A percentile compares a stretch with the other conserved stretches of the same genome.
phyloP scores from a whole-genome alignment of 2,888 invertebrate genomes.

The Lamellibrachia satsuma region DNA sequence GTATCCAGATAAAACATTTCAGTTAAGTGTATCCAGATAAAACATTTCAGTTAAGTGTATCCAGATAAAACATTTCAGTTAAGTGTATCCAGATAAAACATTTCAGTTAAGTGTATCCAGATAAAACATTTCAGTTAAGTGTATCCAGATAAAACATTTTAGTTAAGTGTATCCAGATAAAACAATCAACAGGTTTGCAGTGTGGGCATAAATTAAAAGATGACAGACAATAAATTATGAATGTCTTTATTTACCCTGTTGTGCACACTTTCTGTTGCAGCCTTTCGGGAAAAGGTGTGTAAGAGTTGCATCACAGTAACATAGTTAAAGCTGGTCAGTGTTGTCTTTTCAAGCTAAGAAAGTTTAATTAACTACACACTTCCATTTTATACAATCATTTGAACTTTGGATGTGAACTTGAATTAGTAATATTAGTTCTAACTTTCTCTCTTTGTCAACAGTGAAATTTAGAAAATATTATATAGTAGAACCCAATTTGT shows the following conservation, averaged over 20 bases:
- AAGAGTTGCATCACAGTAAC: neutral
- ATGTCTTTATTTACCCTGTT: slow-evolving; percentile 13
- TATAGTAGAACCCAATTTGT: too few species aligned
- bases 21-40: too few species aligned
- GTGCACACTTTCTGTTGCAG: slow-evolving; percentile 55
- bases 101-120: slow-evolving; percentile 6
- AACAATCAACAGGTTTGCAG: too few species aligned
- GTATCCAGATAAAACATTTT: neutral
- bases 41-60: slow-evolving; percentile 19
- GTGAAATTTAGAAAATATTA: too few species aligned
- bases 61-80: neutral
- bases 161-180: neutral
- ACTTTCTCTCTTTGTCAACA: too few species aligned
- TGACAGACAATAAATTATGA: neutral
- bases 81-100: neutral
- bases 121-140: slow-evolving; percentile 18
- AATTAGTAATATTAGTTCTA: neutral
- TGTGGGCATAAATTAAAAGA: too few species aligned
- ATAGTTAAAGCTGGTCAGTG: neutral
- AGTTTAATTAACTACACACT: neutral
- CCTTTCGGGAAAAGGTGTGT: slow-evolving; percentile 69
- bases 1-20: too few species aligned
- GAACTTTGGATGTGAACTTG: neutral
- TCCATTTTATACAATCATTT: neutral
- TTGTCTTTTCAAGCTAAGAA: neutral